These are phyloP conservation scores for Phylloscopus trochilus DNA, from an alignment of 2,113 vertebrate species.

Conservation along the genomic window DNA sequence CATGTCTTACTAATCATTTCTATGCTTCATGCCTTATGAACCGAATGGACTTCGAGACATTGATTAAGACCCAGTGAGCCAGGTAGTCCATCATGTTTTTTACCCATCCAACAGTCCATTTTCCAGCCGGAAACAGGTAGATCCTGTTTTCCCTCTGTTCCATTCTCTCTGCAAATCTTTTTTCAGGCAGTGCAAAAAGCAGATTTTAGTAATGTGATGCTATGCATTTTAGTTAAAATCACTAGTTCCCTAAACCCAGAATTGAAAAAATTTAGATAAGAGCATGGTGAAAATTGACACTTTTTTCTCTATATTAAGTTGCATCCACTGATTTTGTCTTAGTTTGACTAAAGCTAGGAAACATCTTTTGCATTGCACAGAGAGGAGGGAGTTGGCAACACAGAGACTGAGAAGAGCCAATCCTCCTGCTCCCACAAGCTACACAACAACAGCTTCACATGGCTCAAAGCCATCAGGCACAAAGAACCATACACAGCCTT, in stretches of 20 bases:
- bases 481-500: not conserved
- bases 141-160: not conserved
- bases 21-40: not conserved
- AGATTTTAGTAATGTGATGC: not conserved
- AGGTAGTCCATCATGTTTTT: not conserved
- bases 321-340: not conserved
- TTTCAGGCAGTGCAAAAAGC: not conserved
- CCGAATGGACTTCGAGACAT: not conserved
- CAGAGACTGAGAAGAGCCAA: not conserved
- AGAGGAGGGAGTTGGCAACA: not conserved
- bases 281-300: not conserved
- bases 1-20: not conserved
- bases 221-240: not conserved
- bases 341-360: not conserved
- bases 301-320: not conserved
- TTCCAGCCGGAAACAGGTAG: not conserved
- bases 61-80: not conserved
- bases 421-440: not conserved
- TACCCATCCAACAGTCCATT: not conserved
- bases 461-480: constrained; percentile 16
- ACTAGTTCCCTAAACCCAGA: not conserved
- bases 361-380: not conserved
- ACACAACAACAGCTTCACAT: not conserved
- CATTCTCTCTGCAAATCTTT: not conserved
- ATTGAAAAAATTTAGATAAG: not conserved